Conservation (phyloP, 2,797 vertebrate genomes). For the Tragelaphus oryx region DNA sequence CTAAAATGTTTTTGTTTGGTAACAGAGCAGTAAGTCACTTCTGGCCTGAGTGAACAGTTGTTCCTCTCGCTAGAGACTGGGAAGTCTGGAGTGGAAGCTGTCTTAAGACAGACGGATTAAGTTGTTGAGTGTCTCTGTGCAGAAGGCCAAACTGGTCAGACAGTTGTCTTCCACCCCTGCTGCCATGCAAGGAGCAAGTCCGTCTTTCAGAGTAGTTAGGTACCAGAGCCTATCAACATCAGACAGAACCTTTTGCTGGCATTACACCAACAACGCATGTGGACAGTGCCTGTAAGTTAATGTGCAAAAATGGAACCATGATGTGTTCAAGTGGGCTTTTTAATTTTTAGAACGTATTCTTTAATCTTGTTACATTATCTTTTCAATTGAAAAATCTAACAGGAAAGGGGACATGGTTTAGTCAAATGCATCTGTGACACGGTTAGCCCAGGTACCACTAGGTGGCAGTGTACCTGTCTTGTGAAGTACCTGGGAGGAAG, state of each 20-base stretch:
- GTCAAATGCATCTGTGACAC: background rate
- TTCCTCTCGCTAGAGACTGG: background rate
- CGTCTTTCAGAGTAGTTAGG: background rate
- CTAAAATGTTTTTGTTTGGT: background rate
- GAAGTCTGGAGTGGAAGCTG: background rate
- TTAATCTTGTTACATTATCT: conserved; percentile 10
- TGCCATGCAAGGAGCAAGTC: background rate
- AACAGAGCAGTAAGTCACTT: background rate
- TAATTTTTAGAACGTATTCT: background rate
- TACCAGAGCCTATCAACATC: background rate
- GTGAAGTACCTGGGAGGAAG: background rate
- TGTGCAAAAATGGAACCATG: background rate
- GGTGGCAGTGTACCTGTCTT: background rate
- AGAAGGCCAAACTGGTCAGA: background rate
- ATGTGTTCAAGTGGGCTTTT: background rate
- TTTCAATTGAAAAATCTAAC: background rate
- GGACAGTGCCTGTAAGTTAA: background rate
- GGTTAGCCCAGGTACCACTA: background rate
- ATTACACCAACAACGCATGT: background rate
- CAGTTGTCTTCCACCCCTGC: background rate
- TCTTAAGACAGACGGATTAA: background rate
- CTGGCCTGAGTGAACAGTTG: background rate
- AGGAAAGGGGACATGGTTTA: background rate
- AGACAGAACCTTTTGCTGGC: background rate
- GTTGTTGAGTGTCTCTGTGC: background rate